These are phyloP conservation scores for Actinopyga echinites DNA, from an alignment of 53 echinoderm and acorn worm genomes.

Conservation along the genomic window DNA sequence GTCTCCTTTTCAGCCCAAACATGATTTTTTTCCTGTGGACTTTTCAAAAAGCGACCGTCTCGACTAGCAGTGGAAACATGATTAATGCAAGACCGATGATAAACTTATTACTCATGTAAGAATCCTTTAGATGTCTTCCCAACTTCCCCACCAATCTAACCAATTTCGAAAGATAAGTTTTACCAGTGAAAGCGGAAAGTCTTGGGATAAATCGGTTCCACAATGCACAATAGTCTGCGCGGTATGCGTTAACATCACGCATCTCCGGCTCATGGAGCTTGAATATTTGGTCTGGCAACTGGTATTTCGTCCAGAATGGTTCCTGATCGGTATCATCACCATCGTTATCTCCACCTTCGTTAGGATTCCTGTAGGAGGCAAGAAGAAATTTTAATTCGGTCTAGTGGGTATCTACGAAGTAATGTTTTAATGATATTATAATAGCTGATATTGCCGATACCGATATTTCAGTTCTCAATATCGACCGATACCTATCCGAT, in stretches of 20 bases:
- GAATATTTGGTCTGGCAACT: conserved; percentile 51
- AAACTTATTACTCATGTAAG: too few species aligned
- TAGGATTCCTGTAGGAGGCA: conserved; percentile 53
- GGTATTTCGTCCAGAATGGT: conserved; percentile 49
- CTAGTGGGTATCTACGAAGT: too few species aligned
- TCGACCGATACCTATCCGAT: too few species aligned
- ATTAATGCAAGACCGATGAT: too few species aligned
- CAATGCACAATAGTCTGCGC: conserved; percentile 51
- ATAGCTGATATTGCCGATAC: too few species aligned
- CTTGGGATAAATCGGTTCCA: conserved; percentile 59
- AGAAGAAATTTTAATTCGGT: not conserved
- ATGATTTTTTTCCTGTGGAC: too few species aligned
- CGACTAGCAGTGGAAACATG: not conserved
- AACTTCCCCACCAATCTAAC: too few species aligned
- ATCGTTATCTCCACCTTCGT: conserved; percentile 35
- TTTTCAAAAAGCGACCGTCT: not conserved
- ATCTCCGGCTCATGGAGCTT: conserved; percentile 50
- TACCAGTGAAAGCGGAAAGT: conserved; percentile 53
- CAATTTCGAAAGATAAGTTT: too few species aligned
- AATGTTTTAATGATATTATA: too few species aligned
- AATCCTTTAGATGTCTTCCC: too few species aligned
- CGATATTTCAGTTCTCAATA: too few species aligned
- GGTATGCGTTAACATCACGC: conserved; percentile 42
- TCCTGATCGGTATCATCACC: not conserved
- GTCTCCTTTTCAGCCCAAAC: too few species aligned